Conservation (phyloP, 2,888 invertebrate genomes). For the Hirtodrosophila trivittata region DNA sequence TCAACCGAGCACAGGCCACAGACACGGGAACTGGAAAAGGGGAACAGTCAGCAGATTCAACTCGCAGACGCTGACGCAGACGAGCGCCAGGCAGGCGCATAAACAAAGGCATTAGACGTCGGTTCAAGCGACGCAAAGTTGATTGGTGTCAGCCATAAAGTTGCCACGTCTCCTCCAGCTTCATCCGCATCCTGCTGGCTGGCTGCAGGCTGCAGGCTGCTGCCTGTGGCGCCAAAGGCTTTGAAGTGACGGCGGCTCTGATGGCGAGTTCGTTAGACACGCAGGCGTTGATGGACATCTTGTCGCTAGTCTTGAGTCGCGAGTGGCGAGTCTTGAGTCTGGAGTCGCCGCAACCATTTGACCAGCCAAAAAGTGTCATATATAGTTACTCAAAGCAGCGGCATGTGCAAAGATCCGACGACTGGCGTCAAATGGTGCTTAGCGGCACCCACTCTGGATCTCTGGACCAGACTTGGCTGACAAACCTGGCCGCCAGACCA, state of each 20-base stretch:
- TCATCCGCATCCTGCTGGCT: constrained; percentile 38
- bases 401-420: constrained; percentile 48
- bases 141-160: constrained; percentile 77
- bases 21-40: background rate
- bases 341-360: constrained; percentile 32
- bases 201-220: constrained; percentile 37
- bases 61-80: constrained; percentile 14
- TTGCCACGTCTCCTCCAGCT: constrained; percentile 36
- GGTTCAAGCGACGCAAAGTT: constrained; percentile 62
- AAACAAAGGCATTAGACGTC: constrained; percentile 75
- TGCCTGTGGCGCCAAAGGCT: constrained; percentile 69
- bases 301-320: constrained; percentile 51
- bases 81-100: constrained; percentile 38
- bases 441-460: constrained; percentile 72
- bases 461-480: constrained; percentile 9
- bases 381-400: constrained; percentile 32
- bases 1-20: constrained; percentile 22
- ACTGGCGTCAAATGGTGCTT: constrained; percentile 74
- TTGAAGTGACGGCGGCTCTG: constrained; percentile 61
- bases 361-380: constrained; percentile 59
- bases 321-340: constrained; percentile 46
- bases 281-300: constrained; percentile 79
- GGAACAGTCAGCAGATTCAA: background rate
- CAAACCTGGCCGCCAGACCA: background rate
- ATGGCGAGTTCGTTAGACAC: constrained; percentile 69